Conservation (phyloP, 1,140 invertebrate species). For the Drosophila novamexicana region DNA sequence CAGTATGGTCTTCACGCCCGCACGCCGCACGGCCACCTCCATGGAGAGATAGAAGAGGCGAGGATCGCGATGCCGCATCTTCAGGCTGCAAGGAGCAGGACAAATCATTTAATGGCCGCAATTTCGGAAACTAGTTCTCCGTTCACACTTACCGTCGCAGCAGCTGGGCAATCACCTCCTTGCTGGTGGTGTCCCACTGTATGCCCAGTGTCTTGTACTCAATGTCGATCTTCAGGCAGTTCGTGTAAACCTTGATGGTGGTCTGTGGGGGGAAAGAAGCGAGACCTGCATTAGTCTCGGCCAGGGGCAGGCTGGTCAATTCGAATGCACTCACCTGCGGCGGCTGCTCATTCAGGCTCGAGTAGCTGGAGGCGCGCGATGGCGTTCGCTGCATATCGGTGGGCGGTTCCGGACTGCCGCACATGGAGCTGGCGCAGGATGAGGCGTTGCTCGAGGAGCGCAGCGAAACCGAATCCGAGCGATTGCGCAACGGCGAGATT, state of each 20-base stretch:
- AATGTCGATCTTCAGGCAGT: slow-evolving; percentile 94
- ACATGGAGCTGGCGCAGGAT: slow-evolving; percentile 85
- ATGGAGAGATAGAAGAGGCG: slow-evolving; percentile 96
- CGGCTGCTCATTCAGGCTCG: slow-evolving; percentile 86
- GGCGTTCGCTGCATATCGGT: slow-evolving; percentile 84
- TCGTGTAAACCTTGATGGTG: slow-evolving; percentile 95
- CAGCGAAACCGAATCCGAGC: slow-evolving; percentile 92
- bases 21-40: slow-evolving; percentile 93
- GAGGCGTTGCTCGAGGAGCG: slow-evolving; percentile 90
- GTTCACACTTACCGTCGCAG: slow-evolving; percentile 89
- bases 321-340: slow-evolving; percentile 84
- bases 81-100: slow-evolving; percentile 59
- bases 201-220: slow-evolving; percentile 97
- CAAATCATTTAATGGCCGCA: neutral
- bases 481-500: slow-evolving; percentile 91
- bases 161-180: slow-evolving; percentile 93
- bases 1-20: slow-evolving; percentile 92
- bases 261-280: slow-evolving; percentile 87
- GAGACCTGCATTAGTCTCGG: neutral
- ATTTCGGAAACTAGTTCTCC: neutral
- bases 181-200: slow-evolving; percentile 92
- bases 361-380: slow-evolving; percentile 87
- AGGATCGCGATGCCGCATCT: slow-evolving; percentile 95
- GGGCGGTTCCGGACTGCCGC: slow-evolving; percentile 86
- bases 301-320: neutral